Percentiles rank a stretch among this genome's conserved stretches.
Evolutionary conservation across 2,113 vertebrate species (phyloP).

Genomic region (Malurus elegans): DNA sequence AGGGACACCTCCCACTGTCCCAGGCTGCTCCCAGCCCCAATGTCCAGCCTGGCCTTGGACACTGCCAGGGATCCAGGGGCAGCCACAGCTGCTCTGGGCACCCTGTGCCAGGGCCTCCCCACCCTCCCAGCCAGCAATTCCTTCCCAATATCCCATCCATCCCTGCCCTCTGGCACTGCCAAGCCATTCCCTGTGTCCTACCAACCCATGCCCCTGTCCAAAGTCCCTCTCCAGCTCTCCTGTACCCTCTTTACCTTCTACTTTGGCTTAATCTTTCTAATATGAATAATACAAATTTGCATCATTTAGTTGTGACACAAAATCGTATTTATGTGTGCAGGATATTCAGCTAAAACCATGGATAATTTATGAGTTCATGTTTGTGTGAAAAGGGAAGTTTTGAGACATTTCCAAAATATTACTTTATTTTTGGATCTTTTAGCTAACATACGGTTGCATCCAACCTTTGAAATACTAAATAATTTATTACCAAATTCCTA

Average conservation of each 20-base stretch:
- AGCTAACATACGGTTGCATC: background rate
- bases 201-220: background rate
- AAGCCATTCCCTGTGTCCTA: background rate
- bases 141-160: accelerated
- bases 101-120: background rate
- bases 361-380: background rate
- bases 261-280: background rate
- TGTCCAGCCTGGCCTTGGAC: too few species aligned
- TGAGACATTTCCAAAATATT: background rate
- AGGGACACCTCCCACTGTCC: background rate
- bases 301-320: background rate
- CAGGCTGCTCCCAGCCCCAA: too few species aligned
- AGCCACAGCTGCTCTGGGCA: background rate
- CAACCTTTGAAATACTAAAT: background rate
- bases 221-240: background rate
- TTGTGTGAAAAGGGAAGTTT: background rate
- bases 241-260: background rate
- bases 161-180: background rate
- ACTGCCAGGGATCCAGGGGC: background rate
- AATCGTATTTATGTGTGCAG: background rate
- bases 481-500: background rate
- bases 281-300: background rate
- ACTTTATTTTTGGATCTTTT: background rate
- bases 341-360: background rate
- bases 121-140: accelerated